Conservation (phyloP, 35 echinoderm and acorn worm genomes). For the Lytechinus pictus region DNA sequence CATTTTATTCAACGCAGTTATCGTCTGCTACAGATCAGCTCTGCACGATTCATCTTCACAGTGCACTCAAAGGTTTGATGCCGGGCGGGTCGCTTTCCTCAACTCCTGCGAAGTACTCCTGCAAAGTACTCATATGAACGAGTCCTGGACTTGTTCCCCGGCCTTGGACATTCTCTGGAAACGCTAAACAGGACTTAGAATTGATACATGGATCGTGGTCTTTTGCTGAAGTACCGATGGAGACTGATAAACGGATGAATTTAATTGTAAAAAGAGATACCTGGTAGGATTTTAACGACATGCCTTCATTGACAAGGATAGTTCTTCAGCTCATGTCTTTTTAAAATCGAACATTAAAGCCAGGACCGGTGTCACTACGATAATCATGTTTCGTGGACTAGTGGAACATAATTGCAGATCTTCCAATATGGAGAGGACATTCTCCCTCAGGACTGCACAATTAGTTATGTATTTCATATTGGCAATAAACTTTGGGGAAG, state of each 20-base stretch:
- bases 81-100: not conserved
- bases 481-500: not conserved
- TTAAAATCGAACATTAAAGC: not conserved
- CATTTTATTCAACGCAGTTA: not conserved
- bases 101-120: not conserved
- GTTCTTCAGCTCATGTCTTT: not conserved
- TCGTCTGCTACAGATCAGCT: not conserved
- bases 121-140: not conserved
- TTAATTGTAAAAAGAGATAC: not conserved
- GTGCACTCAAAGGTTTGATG: not conserved
- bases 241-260: not conserved
- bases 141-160: too few relatives aligned
- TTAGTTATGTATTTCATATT: constrained; percentile 6
- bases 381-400: not conserved
- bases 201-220: not conserved
- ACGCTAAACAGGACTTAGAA: not conserved
- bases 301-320: not conserved
- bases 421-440: not conserved
- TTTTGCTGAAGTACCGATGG: not conserved
- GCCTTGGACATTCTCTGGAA: not conserved
- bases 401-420: not conserved
- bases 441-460: not conserved
- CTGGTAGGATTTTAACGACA: not conserved
- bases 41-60: not conserved
- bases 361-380: not conserved